These are phyloP conservation scores for Gymnocypris eckloni DNA, from an alignment of 2,797 vertebrate species.

Conservation along the genomic window DNA sequence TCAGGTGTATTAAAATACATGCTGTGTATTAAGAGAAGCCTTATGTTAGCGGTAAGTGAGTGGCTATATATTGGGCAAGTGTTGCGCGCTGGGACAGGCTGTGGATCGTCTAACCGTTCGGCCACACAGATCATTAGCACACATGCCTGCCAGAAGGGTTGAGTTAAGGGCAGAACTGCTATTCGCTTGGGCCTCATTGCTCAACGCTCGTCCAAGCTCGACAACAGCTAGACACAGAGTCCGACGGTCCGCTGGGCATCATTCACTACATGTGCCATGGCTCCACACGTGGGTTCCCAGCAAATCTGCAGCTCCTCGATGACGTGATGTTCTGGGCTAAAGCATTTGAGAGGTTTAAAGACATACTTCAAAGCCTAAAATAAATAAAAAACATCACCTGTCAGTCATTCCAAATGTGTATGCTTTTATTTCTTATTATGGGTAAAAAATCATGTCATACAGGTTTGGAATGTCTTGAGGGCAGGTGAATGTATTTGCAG, in stretches of 20 bases:
- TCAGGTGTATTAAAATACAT: constrained; percentile 59
- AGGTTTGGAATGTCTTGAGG: background rate
- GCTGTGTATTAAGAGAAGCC: constrained; percentile 49
- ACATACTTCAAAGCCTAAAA: background rate
- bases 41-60: constrained; percentile 45
- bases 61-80: constrained; percentile 24
- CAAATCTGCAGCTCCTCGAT: background rate
- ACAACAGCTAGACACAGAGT: constrained; percentile 19
- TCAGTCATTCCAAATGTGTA: background rate
- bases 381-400: background rate
- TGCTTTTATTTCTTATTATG: background rate
- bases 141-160: constrained; percentile 32
- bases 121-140: constrained; percentile 42
- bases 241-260: background rate
- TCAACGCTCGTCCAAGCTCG: constrained; percentile 9
- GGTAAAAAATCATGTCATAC: background rate
- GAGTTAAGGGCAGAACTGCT: constrained; percentile 24
- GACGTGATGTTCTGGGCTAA: background rate
- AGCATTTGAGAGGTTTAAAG: background rate
- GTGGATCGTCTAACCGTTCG: constrained; percentile 22
- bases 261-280: constrained; percentile 1
- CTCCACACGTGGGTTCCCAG: background rate
- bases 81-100: background rate
- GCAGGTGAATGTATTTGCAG: background rate
- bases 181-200: constrained; percentile 33